phyloP scores from a whole-genome alignment of 2,888 invertebrate species.

The Agriopis marginaria region DNA sequence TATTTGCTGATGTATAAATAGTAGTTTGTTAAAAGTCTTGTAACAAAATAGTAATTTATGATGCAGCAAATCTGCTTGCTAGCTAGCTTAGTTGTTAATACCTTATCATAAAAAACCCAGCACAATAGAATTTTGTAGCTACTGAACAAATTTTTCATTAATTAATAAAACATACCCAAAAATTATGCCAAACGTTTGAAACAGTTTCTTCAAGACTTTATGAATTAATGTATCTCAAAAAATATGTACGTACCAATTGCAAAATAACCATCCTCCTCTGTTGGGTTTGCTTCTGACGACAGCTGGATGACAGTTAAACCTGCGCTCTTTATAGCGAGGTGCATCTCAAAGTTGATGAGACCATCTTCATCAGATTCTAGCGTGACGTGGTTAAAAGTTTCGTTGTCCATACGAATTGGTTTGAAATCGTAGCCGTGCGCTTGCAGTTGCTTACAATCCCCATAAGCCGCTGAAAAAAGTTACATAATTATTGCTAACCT shows the following conservation, averaged over 20 bases:
- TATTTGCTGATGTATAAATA: no score
- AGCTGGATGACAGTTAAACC: neutral
- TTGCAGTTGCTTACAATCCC: neutral
- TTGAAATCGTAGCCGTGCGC: neutral
- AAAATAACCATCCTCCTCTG: neutral
- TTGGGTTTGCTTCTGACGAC: neutral
- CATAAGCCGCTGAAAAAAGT: neutral
- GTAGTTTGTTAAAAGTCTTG: no score
- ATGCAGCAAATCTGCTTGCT: no score
- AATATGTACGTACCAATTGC: neutral
- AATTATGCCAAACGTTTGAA: no score
- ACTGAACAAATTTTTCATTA: no score
- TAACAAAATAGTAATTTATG: no score
- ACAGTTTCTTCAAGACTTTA: no score
- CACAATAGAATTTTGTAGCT: no score
- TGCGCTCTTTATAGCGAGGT: neutral
- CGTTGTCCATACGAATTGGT: neutral
- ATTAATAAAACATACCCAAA: no score
- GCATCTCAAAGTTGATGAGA: conserved; percentile 1
- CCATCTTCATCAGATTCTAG: neutral
- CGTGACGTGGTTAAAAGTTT: neutral
- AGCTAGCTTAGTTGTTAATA: no score
- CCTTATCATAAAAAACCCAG: no score
- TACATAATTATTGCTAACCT: neutral
- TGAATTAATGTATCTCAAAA: neutral